Base-by-base conservation (phyloP, 2,888 invertebrate species). In the Brenthis hecate region DNA sequence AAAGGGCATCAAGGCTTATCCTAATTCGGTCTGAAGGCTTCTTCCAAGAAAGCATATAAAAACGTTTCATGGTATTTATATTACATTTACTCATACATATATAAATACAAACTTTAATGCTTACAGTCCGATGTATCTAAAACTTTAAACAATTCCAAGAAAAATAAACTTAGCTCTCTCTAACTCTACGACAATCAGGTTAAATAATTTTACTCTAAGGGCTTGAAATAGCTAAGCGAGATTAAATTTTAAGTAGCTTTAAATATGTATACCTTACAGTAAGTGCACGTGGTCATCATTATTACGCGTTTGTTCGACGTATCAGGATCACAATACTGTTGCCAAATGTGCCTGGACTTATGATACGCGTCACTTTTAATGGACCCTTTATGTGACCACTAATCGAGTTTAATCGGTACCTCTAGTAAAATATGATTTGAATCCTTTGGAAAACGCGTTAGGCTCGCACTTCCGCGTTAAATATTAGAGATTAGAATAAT, bases 331-430 rank as follows among this genome's bases (percentile, higher is more conserved):
- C 90, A 91, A 88, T 88, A 79, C 84, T 75, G 81, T 77, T 88
- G 91, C 90, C 91, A 91, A 92, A 91, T 90, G 87, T 85, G 87
- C 81, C 79, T 80, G 79, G 80, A 86, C 86, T 88, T 85, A 85
- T 82, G 85, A 85, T 80, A 79, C 78, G 80, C 83, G 85, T 84
- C 86, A 89, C 86, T 90, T 89, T 90, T 90, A 87, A 89, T 86
- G 83, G 79, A 74, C 81, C 84, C 82, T 85, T 85, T 82, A 82
- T 78, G 77, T 77, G 55, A 74, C 74, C 81, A 76, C 80, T 87
- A 87, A 88, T 86, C 85, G 84, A 80, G 80, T 78, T 78, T 83
- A 82, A 85, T 85, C 77, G 79, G 71, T 69, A 76, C 64, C 78
- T 74, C 74, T 70, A 74, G 74, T 85, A 78, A 87, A 82, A 83